Conservation (phyloP, 2,113 vertebrate genomes). For the Hemichromis elongatus region DNA sequence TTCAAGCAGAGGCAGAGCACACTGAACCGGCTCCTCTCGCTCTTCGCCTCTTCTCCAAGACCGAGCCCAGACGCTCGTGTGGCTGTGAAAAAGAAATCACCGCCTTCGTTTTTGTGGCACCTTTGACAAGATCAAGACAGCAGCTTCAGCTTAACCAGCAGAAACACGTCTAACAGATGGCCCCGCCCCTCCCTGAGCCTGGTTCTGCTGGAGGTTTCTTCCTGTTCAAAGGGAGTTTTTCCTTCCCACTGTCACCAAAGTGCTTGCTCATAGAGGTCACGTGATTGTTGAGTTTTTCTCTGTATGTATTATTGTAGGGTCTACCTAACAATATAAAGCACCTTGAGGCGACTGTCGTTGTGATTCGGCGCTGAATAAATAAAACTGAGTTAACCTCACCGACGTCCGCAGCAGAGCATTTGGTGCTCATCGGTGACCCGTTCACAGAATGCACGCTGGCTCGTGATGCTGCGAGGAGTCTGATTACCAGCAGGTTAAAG, state of each 20-base stretch:
- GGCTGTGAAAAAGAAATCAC: neutral
- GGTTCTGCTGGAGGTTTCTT: too few species aligned
- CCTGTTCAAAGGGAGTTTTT: neutral
- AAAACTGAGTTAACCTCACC: neutral
- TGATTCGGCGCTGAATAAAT: fast-evolving
- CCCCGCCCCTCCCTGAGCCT: too few species aligned
- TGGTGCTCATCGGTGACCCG: fast-evolving
- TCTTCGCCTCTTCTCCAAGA: neutral
- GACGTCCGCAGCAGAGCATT: neutral
- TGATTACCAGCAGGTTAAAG: neutral
- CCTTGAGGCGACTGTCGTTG: fast-evolving
- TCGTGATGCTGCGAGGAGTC: neutral
- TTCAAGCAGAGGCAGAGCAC: neutral
- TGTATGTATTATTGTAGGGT: fast-evolving
- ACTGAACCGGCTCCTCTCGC: neutral
- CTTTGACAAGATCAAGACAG: neutral
- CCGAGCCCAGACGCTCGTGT: neutral
- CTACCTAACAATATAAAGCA: fast-evolving
- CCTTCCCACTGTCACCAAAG: neutral
- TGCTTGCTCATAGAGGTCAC: neutral
- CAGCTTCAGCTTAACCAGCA: neutral
- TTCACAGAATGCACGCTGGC: neutral
- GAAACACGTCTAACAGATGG: neutral
- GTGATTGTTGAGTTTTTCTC: neutral
- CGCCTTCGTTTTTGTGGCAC: neutral